phyloP scores from a whole-genome alignment of 2,797 vertebrate species.

The Telmatherina bonti region DNA sequence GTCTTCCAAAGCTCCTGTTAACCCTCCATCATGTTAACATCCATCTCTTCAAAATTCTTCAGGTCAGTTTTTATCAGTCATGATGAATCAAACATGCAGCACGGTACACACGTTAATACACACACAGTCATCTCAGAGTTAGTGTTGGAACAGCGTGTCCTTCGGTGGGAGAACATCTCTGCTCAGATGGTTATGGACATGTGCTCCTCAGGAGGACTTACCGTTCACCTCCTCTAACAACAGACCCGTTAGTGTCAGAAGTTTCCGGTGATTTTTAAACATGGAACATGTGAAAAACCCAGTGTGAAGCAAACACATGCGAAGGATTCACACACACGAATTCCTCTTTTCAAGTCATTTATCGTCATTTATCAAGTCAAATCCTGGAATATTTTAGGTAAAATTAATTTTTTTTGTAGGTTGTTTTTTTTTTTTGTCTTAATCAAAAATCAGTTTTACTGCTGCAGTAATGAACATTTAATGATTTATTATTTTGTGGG shows the following conservation, averaged over 20 bases:
- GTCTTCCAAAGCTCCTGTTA: constrained; percentile 55
- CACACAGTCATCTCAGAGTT: constrained; percentile 10
- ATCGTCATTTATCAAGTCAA: too few species aligned
- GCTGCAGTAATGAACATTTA: too few species aligned
- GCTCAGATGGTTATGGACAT: not conserved
- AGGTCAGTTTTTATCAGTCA: constrained; percentile 33
- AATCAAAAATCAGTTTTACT: too few species aligned
- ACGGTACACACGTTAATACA: constrained; percentile 52
- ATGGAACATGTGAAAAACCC: constrained; percentile 20
- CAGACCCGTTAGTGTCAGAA: constrained; percentile 5
- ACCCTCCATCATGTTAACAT: constrained; percentile 53
- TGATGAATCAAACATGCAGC: constrained; percentile 59
- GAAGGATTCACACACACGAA: constrained; percentile 14
- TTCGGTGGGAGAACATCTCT: not conserved
- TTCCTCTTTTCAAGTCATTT: constrained; percentile 24
- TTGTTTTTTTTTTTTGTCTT: too few species aligned
- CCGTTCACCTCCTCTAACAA: constrained; percentile 24
- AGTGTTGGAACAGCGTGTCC: constrained; percentile 12
- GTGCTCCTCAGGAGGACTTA: constrained; percentile 56
- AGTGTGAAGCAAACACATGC: constrained; percentile 48
- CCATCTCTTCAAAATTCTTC: constrained; percentile 35
- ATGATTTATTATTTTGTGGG: too few species aligned
- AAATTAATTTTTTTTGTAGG: too few species aligned
- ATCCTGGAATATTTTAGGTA: too few species aligned
- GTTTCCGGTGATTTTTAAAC: constrained; percentile 31